A percentile compares a stretch with the other conserved stretches of the same genome.
These are phyloP conservation scores for Frieseomelitta varia DNA, from an alignment of 1,140 invertebrate species.

Conservation along the genomic window DNA sequence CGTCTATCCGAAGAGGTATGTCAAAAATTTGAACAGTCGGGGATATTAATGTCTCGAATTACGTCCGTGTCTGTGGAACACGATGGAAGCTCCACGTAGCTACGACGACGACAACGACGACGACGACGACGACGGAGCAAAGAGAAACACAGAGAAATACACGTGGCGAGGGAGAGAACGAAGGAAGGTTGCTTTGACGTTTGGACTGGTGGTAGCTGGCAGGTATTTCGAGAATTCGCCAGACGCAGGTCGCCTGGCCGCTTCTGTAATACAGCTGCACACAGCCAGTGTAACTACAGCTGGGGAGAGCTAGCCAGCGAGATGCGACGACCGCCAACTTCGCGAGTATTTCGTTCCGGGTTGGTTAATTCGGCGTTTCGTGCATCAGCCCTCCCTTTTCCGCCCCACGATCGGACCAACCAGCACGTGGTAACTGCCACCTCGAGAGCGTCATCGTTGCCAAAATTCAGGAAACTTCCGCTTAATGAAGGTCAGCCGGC, in stretches of 20 bases:
- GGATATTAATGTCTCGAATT: neutral
- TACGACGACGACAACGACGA: too few species aligned
- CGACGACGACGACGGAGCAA: too few species aligned
- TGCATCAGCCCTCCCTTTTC: neutral
- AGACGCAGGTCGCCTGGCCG: conserved; percentile 17
- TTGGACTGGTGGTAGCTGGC: conserved; percentile 42
- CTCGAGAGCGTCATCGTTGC: conserved; percentile 38
- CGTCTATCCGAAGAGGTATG: neutral
- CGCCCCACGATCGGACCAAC: conserved; percentile 8
- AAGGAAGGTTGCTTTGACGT: conserved; percentile 55
- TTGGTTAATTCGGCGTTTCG: conserved; percentile 15
- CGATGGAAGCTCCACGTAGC: too few species aligned
- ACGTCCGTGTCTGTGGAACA: too few species aligned
- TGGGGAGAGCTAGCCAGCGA: conserved; percentile 23
- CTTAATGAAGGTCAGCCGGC: conserved; percentile 31
- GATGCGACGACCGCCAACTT: conserved; percentile 14
- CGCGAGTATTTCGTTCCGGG: conserved; percentile 43
- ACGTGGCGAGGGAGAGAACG: neutral
- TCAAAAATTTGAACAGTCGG: conserved; percentile 6
- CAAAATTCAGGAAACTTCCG: conserved; percentile 1
- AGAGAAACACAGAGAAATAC: neutral
- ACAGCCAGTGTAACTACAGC: conserved; percentile 24
- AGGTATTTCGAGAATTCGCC: conserved; percentile 60
- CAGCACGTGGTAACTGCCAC: conserved; percentile 45
- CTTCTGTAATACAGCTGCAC: conserved; percentile 43